Percentiles rank a stretch among this genome's conserved stretches.
Evolutionary conservation across 2,888 invertebrate species (phyloP).

Genomic region (Nesidiocoris tenuis): DNA sequence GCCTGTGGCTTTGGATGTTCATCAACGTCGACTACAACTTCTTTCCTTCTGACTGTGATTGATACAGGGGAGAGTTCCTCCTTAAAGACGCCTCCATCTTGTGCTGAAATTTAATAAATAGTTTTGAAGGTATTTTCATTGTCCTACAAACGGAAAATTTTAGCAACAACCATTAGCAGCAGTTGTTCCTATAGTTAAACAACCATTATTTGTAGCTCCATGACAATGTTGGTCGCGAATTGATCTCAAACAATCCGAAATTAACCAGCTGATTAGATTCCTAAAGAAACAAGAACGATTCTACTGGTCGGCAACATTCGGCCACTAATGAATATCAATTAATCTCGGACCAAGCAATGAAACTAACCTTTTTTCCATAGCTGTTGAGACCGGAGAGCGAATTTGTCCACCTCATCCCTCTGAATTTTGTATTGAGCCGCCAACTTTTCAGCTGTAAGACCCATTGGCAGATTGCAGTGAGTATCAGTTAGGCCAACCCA

Average conservation of each 20-base stretch:
- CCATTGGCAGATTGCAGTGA: slow-evolving; percentile 92
- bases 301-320: no score
- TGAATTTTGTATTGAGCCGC: slow-evolving; percentile 80
- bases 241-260: neutral
- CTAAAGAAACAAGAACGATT: no score
- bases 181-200: no score
- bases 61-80: slow-evolving; percentile 85
- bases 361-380: slow-evolving; percentile 82
- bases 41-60: slow-evolving; percentile 79
- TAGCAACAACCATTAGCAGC: no score
- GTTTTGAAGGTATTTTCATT: neutral
- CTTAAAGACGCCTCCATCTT: slow-evolving; percentile 85
- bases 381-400: slow-evolving; percentile 80
- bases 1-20: slow-evolving; percentile 93
- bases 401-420: slow-evolving; percentile 80
- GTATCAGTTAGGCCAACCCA: slow-evolving; percentile 88
- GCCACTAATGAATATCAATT: no score
- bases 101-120: slow-evolving; percentile 62
- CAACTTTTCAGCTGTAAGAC: slow-evolving; percentile 90
- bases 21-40: slow-evolving; percentile 76
- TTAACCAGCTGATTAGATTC: no score
- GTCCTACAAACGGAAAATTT: no score
- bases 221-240: neutral
- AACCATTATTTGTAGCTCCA: neutral
- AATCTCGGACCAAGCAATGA: no score